These are phyloP conservation scores for Oplegnathus fasciatus DNA, from an alignment of 2,113 vertebrate genomes.

Conservation along the genomic window DNA sequence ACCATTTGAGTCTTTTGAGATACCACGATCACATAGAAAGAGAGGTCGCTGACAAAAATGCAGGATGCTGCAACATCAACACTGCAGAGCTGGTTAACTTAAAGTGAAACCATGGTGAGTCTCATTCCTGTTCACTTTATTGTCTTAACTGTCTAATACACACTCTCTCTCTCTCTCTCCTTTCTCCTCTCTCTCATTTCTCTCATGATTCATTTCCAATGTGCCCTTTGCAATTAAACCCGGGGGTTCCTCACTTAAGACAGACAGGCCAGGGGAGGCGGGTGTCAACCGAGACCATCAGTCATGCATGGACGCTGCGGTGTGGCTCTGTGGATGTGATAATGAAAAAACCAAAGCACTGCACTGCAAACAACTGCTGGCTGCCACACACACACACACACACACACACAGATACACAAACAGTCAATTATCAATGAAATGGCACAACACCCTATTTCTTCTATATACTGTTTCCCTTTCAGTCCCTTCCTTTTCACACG, in stretches of 20 bases:
- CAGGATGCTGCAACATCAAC: background rate
- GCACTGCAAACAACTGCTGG: slow-evolving; percentile 39
- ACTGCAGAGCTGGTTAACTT: slow-evolving; percentile 9
- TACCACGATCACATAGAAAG: background rate
- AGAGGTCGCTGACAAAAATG: background rate
- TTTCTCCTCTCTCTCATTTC: slow-evolving; percentile 27
- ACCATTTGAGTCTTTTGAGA: background rate
- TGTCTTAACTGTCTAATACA: slow-evolving; percentile 1
- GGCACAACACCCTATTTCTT: slow-evolving; percentile 31
- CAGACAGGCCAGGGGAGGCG: slow-evolving; percentile 63
- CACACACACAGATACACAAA: slow-evolving; percentile 18
- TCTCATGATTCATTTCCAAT: slow-evolving; percentile 73
- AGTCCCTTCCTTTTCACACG: slow-evolving; percentile 6
- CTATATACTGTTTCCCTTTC: slow-evolving; percentile 42
- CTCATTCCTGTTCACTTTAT: slow-evolving; percentile 14
- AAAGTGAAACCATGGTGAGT: slow-evolving; percentile 20
- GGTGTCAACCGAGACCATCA: slow-evolving; percentile 67
- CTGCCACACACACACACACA: slow-evolving; percentile 17
- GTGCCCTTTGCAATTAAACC: slow-evolving; percentile 79
- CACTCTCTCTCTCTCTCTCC: background rate
- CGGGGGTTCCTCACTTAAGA: slow-evolving; percentile 69
- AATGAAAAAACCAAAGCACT: slow-evolving; percentile 12
- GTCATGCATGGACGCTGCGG: slow-evolving; percentile 56
- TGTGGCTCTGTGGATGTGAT: slow-evolving; percentile 47
- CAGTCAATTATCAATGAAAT: slow-evolving; percentile 56